Base-by-base conservation (phyloP, 2,888 invertebrate species). In the Colletes collaris region DNA sequence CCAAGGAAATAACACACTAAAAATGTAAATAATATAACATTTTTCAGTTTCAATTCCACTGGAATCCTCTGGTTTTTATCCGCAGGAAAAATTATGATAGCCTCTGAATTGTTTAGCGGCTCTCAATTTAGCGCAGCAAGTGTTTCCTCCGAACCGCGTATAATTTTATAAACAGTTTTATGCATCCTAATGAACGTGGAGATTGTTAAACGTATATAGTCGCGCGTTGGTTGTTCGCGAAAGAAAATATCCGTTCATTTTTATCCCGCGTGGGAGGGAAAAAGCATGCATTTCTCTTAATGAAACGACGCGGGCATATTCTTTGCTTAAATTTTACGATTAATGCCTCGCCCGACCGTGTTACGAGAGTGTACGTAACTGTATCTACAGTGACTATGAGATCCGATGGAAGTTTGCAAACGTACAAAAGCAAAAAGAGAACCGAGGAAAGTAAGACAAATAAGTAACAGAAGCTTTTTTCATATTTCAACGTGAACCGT, bases 261-360 rank as follows among this genome's bases (percentile, higher is more conserved):
- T 8, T 46, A 46, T 40, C 13, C 16, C 27, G 53, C 27, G 27
- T 27, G 27, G 27, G 27, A 46, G 13, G 19, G 27, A 4, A 46
- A 46, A 49, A 64, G 52, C 58, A 58, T 13, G 40, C 46, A 64
- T 53, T 68, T 75, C 53, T 68, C 7, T 68, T 49, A 68, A 69
- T 44, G 52, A 49, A 75, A 55, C 49, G 40, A 16, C 37, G 37
- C 52, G 52, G 19, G 50, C 66, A 64, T 59, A 59, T 64, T 75
- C 58, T 75, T 64, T 59, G 76, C 52, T 52, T 68, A 56, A 76
- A 76, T 76, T 76, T 76, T 62, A 66, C 73, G 53, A 53, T 27
- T 60, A 60, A 49, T 73, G 76, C 62, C 63, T 60, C 65, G 52
- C 44, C 16, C 71, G 52, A 46, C 49, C 63, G 58, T 74, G 75